These are phyloP conservation scores for Poicephalus meyeri DNA, from an alignment of 2,113 vertebrate species.

Conservation along the genomic window DNA sequence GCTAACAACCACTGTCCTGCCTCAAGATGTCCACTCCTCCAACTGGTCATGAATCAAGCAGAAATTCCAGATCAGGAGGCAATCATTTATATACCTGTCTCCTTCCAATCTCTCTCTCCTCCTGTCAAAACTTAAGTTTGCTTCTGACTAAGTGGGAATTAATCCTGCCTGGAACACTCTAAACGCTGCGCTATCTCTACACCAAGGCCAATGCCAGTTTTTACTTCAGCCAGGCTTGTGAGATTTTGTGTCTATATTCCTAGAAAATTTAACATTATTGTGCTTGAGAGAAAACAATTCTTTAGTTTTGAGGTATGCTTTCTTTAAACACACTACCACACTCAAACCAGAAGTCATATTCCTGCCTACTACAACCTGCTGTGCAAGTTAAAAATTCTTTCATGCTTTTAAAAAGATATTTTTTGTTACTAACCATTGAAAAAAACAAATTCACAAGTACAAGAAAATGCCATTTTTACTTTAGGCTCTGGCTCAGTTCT, in stretches of 20 bases:
- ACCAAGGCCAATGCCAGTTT: background rate
- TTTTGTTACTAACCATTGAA: background rate
- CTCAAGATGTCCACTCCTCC: background rate
- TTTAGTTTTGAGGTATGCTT: background rate
- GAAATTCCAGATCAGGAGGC: conserved; percentile 52
- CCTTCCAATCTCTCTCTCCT: background rate
- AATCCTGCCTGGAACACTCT: background rate
- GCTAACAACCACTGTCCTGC: background rate
- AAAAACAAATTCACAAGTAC: background rate
- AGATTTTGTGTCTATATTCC: background rate
- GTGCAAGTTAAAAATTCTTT: conserved; percentile 3
- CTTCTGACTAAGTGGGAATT: background rate
- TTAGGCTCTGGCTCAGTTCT: background rate
- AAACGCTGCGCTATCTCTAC: background rate
- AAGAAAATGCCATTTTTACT: background rate
- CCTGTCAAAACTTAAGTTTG: background rate
- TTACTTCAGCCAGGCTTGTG: background rate
- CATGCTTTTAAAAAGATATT: background rate
- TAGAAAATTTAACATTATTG: background rate
- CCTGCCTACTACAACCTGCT: conserved; percentile 11
- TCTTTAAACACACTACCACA: background rate
- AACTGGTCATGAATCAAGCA: conserved; percentile 33
- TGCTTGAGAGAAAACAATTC: background rate
- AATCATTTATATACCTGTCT: conserved; percentile 28
- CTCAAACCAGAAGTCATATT: background rate